Evolutionary conservation across 2,797 vertebrate species (phyloP), one percentile per base, ranked within the genome.

Genomic region (Lycodopsis pacificus): DNA sequence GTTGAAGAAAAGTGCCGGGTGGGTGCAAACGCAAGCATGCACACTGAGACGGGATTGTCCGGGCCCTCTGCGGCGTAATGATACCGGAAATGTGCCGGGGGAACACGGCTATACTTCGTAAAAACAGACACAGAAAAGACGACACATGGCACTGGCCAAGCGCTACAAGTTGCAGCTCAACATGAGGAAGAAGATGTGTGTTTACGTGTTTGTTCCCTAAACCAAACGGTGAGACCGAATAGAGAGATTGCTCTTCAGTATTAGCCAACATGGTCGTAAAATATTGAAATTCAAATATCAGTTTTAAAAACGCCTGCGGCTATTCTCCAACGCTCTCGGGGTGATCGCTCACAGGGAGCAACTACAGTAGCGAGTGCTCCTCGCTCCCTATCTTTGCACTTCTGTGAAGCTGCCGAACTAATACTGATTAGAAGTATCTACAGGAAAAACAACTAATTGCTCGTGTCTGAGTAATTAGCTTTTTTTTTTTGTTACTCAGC

Each of bases 401-500:
- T 76, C 54, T 20, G 65, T 25, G 40, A 74, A 79, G 77, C 77
- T 34, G 38, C 67, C 11, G 44, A 76, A 74, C 65, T 85, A 80
- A 80, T 65, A 42, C 73, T 58, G 80, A 84, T 87, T 75, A 75
- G 27, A 79, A 77, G 68, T 72, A 72, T 38, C 59, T 63, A 76
- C 70, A 51, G 76, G 14, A 51, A 67, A 85, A 87, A 84, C 71
- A 79, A 83, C 79, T 76, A 89, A 88, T 89, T 86, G 82, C 89
- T 85, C 20, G 53, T 71, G 75, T 88, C 70, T 81, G 84, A 89
- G 77, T 75, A 91, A 89, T 91, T 85, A 88, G 85, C 85, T 91
- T 88, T 88, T 34, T 34, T 88, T 88, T 34, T 34, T 85, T 89
- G 86, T 91, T 88, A 77, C 88, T 88, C 86, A 86, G 89, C 89